A percentile compares a stretch with the other conserved stretches of the same genome.
These are phyloP conservation scores for Alsophila aescularia DNA, from an alignment of 2,888 invertebrate genomes.

Conservation along the genomic window DNA sequence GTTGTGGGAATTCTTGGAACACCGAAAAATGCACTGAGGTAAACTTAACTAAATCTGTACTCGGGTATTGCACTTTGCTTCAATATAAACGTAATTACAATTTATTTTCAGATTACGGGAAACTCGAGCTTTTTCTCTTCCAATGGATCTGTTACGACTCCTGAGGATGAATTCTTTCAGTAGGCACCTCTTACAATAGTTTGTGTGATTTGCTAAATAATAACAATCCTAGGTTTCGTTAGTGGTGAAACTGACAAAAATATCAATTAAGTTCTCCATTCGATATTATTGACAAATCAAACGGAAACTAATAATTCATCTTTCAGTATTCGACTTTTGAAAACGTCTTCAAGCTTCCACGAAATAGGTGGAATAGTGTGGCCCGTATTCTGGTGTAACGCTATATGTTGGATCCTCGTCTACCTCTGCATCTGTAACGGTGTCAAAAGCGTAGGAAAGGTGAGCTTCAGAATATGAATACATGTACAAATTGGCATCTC, in stretches of 20 bases:
- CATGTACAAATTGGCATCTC: slow-evolving; percentile 21
- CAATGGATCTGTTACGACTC: slow-evolving; percentile 83
- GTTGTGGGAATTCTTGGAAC: slow-evolving; percentile 93
- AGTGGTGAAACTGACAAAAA: neutral
- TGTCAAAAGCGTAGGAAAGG: slow-evolving; percentile 94
- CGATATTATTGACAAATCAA: too few species aligned
- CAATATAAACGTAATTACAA: neutral
- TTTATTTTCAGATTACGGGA: slow-evolving; percentile 63
- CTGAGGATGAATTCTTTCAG: slow-evolving; percentile 94
- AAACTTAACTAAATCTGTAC: slow-evolving; percentile 43
- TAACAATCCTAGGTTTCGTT: neutral
- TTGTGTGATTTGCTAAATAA: neutral
- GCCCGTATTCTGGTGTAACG: slow-evolving; percentile 90
- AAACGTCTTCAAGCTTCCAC: slow-evolving; percentile 89
- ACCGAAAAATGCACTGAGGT: slow-evolving; percentile 89
- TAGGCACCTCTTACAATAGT: slow-evolving; percentile 66
- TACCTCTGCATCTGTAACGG: slow-evolving; percentile 95
- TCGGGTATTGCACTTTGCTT: slow-evolving; percentile 9
- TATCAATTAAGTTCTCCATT: too few species aligned
- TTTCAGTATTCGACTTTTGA: slow-evolving; percentile 90
- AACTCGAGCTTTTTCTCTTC: slow-evolving; percentile 59
- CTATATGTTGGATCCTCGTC: slow-evolving; percentile 91
- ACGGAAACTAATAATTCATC: slow-evolving; percentile 15
- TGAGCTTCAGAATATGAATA: slow-evolving; percentile 54
- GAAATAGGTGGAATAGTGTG: slow-evolving; percentile 91